Conservation (phyloP, 2,888 invertebrate species). For the Hanleya hanleyi region DNA sequence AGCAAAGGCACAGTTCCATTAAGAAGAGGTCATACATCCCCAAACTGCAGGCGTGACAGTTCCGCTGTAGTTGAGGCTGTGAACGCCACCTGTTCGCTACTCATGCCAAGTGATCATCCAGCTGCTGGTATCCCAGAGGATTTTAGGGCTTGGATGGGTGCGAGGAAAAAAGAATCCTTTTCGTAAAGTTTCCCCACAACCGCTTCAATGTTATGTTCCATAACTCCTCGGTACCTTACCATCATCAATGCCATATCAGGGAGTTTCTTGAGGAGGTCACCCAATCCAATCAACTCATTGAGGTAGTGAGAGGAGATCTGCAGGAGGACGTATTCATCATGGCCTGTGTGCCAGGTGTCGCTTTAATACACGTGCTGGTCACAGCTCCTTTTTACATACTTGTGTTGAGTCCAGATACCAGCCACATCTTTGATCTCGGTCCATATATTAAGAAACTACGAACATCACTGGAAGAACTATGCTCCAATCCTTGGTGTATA, state of each 20-base stretch:
- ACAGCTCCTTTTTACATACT: background rate
- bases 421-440: background rate
- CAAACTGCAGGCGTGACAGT: background rate
- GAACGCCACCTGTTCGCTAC: background rate
- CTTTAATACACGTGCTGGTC: background rate
- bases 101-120: background rate
- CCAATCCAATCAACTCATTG: background rate
- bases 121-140: background rate
- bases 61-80: background rate
- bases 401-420: background rate
- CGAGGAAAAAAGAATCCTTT: background rate
- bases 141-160: background rate
- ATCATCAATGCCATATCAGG: background rate
- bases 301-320: background rate
- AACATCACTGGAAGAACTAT: background rate
- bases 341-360: background rate
- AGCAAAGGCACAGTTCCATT: background rate
- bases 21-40: background rate
- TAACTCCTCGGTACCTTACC: background rate
- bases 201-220: background rate
- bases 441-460: background rate
- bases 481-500: background rate
- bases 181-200: background rate
- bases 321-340: background rate
- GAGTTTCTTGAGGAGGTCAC: background rate